A percentile compares a stretch with the other conserved stretches of the same genome.
Evolutionary conservation across 2,797 vertebrate genomes (phyloP).

Genomic region (Pampus argenteus): DNA sequence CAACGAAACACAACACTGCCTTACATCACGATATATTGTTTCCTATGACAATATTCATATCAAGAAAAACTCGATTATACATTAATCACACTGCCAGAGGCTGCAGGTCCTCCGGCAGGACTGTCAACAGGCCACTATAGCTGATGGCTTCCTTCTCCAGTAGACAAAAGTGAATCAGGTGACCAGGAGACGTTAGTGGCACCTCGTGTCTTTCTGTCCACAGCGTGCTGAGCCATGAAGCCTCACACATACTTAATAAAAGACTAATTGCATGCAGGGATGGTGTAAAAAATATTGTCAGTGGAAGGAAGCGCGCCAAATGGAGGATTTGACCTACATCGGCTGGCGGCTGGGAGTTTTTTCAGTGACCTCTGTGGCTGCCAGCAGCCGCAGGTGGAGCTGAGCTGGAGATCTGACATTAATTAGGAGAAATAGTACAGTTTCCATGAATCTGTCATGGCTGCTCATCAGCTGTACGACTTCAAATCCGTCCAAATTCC

Average conservation of each 20-base stretch:
- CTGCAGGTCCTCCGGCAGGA: background rate
- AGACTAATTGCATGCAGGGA: conserved; percentile 30
- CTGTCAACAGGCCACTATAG: background rate
- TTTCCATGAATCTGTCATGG: conserved; percentile 56
- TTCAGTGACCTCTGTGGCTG: conserved; percentile 25
- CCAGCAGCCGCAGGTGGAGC: conserved; percentile 61
- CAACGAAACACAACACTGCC: no score
- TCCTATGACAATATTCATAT: background rate
- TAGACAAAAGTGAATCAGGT: background rate
- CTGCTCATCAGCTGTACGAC: conserved; percentile 52
- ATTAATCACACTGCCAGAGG: background rate
- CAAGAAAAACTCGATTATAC: background rate
- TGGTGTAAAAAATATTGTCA: conserved; percentile 31
- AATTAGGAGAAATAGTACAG: conserved; percentile 69
- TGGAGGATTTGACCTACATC: conserved; percentile 59
- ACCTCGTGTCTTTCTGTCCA: background rate
- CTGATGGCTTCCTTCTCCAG: background rate
- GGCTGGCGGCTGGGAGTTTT: conserved; percentile 30
- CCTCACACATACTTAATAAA: conserved; percentile 8
- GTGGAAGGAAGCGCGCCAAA: conserved; percentile 41
- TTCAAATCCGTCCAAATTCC: conserved; percentile 34
- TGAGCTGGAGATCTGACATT: conserved; percentile 63
- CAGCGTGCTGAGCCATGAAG: background rate
- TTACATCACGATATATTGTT: no score
- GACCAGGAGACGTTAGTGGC: background rate